Conservation (phyloP, 2,113 vertebrate species). For the Trichomycterus rosablanca region DNA sequence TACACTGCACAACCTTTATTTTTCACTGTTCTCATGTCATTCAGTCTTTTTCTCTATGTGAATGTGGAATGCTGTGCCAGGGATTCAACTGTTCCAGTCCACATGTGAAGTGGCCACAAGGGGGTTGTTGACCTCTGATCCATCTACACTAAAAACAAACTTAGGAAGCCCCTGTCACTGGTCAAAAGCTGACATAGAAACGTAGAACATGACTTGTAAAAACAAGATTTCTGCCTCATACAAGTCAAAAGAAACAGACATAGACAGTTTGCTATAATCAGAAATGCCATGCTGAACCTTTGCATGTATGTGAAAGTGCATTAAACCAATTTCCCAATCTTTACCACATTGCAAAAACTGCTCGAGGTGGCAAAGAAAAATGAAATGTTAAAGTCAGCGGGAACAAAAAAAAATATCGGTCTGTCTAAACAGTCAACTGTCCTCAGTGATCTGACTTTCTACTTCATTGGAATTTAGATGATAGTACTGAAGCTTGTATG, state of each 20-base stretch:
- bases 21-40: no score
- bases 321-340: no score
- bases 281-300: no score
- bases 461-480: no score
- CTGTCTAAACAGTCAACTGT: conserved; percentile 1
- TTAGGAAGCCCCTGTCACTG: conserved; percentile 61
- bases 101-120: conserved; percentile 23
- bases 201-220: conserved; percentile 40
- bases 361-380: conserved; percentile 8
- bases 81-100: conserved; percentile 29
- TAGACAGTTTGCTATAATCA: no score
- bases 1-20: no score
- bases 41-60: neutral
- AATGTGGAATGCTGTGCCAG: conserved; percentile 9
- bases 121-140: conserved; percentile 6
- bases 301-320: neutral
- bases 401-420: neutral
- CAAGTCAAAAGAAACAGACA: neutral
- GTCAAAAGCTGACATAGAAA: conserved; percentile 44
- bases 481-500: neutral
- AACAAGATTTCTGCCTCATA: conserved; percentile 1
- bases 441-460: neutral
- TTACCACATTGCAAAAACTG: conserved; percentile 15
- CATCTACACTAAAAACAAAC: conserved; percentile 64
- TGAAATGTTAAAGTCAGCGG: conserved; percentile 5